A percentile compares a stretch with the other conserved stretches of the same genome.
phyloP scores from a whole-genome alignment of 2,113 vertebrate genomes.

The Nothocercus julius region DNA sequence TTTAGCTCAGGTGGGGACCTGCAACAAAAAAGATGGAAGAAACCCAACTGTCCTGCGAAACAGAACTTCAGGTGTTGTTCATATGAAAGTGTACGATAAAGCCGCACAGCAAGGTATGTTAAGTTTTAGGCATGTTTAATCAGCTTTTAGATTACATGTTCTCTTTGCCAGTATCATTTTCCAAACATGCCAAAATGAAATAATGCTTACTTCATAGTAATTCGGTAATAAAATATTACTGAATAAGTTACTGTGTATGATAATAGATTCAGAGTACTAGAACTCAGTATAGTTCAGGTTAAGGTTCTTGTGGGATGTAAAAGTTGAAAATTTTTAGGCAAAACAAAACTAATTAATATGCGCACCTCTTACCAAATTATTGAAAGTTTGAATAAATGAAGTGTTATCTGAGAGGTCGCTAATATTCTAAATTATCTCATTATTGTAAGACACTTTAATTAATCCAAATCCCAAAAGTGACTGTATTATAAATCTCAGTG shows the following conservation, averaged over 20 bases:
- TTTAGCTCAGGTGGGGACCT: constrained; percentile 90
- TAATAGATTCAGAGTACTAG: not conserved
- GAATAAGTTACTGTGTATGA: not conserved
- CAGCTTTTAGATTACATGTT: not conserved
- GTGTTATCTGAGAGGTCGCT: not conserved
- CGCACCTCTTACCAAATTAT: not conserved
- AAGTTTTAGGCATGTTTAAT: not conserved
- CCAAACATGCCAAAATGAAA: not conserved
- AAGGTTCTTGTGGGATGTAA: not conserved
- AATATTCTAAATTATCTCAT: not conserved
- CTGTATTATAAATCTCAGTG: not conserved
- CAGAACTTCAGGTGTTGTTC: constrained; percentile 93
- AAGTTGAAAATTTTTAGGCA: not conserved
- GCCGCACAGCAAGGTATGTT: constrained; percentile 91
- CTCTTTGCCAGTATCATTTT: not conserved
- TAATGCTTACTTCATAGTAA: not conserved
- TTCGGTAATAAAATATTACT: not conserved
- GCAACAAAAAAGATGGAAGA: constrained; percentile 91
- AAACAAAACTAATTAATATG: not conserved
- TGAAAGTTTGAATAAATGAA: not conserved
- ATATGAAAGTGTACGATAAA: constrained; percentile 97
- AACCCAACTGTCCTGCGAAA: constrained; percentile 88
- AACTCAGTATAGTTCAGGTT: not conserved
- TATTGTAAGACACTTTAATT: not conserved
- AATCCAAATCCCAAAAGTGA: constrained; percentile 47